Evolutionary conservation across 2,113 vertebrate genomes (phyloP).

Genomic region (Bubo bubo): DNA sequence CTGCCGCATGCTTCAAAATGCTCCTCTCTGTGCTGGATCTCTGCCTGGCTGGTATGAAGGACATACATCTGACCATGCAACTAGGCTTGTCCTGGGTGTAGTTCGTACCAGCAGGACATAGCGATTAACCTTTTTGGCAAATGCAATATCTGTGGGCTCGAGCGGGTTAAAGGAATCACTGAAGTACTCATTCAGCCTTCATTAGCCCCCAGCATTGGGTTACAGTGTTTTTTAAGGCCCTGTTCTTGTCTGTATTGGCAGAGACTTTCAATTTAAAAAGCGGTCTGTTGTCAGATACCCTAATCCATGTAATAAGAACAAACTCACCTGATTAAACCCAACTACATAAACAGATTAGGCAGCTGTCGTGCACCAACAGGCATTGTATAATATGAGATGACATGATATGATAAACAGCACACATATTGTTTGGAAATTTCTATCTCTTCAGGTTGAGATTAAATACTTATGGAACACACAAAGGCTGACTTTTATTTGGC

Average conservation of each 20-base stretch:
- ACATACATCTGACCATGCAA: neutral
- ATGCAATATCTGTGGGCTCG: neutral
- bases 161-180: neutral
- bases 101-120: neutral
- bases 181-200: neutral
- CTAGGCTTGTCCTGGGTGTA: neutral
- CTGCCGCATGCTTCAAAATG: neutral
- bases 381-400: conserved; percentile 34
- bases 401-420: conserved; percentile 7
- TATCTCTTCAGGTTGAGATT: conserved; percentile 3
- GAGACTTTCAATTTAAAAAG: conserved; percentile 52
- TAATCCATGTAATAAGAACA: conserved; percentile 60
- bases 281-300: conserved; percentile 49
- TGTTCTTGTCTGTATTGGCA: conserved; percentile 51
- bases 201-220: neutral
- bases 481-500: conserved; percentile 6
- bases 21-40: accelerated
- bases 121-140: neutral
- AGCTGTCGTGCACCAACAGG: conserved; percentile 2
- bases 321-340: conserved; percentile 62
- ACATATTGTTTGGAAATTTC: neutral
- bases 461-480: conserved; percentile 12
- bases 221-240: conserved; percentile 35
- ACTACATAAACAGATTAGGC: conserved; percentile 67
- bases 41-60: neutral